These are phyloP conservation scores for Sinocyclocheilus anshuiensis DNA, from an alignment of 2,113 vertebrate genomes.

Conservation along the genomic window DNA sequence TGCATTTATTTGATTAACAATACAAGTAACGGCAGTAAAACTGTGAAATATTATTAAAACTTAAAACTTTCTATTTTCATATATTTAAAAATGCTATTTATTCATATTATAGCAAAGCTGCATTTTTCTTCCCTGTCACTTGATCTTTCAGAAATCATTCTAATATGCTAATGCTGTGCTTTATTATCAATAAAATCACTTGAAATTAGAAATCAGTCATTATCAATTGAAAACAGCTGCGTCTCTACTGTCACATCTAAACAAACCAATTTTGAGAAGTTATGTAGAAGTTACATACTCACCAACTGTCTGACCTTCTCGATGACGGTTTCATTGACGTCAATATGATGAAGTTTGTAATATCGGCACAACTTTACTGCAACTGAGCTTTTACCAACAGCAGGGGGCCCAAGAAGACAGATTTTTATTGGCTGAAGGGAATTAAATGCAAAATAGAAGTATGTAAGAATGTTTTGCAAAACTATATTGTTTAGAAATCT, in stretches of 20 bases:
- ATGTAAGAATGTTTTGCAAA: background rate
- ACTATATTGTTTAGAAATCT: background rate
- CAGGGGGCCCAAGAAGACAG: constrained; percentile 87
- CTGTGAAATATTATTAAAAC: too few species aligned
- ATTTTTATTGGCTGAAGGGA: constrained; percentile 83
- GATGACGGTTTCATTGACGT: constrained; percentile 73
- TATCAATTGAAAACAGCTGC: background rate
- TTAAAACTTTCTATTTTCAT: background rate
- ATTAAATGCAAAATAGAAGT: background rate
- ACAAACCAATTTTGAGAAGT: background rate
- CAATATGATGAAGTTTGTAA: constrained; percentile 86
- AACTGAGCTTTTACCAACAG: constrained; percentile 85
- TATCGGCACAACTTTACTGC: constrained; percentile 77
- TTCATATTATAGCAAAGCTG: background rate
- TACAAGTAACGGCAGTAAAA: too few species aligned
- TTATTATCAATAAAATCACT: too few species aligned
- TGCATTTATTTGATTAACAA: too few species aligned
- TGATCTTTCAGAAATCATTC: background rate
- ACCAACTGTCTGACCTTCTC: constrained; percentile 85
- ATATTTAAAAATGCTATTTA: background rate
- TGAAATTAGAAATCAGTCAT: background rate
- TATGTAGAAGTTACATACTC: constrained; percentile 55
- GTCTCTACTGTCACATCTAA: too few species aligned
- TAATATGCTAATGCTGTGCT: background rate
- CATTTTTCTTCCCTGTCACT: too few species aligned